These are phyloP conservation scores for Bambusicola thoracicus DNA, from an alignment of 2,113 vertebrate species.

Conservation along the genomic window DNA sequence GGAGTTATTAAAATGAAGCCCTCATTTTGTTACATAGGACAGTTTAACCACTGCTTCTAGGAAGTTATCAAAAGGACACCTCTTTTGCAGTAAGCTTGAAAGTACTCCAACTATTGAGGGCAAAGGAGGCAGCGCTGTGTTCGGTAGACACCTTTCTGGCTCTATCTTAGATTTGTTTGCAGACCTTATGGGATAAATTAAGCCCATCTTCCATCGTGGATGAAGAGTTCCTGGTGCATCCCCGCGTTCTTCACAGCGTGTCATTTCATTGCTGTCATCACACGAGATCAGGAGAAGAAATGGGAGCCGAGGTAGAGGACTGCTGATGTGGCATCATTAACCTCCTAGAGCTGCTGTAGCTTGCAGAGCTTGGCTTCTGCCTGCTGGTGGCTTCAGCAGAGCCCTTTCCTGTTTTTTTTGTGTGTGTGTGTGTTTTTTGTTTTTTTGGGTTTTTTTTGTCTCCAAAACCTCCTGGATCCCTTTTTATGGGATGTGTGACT, in stretches of 20 bases:
- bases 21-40: fast-evolving
- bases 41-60: neutral
- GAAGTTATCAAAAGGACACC: neutral
- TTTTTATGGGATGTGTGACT: neutral
- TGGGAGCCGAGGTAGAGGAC: fast-evolving
- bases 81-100: neutral
- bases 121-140: neutral
- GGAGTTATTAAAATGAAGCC: neutral
- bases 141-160: neutral
- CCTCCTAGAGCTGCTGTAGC: neutral
- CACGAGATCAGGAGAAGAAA: neutral
- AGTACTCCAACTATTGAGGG: neutral
- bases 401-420: neutral
- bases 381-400: neutral
- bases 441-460: neutral
- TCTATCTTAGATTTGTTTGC: neutral
- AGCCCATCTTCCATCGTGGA: neutral
- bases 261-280: fast-evolving
- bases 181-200: neutral
- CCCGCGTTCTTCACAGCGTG: neutral
- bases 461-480: neutral
- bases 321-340: neutral
- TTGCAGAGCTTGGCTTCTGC: neutral
- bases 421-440: too few relatives aligned
- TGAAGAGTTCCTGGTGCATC: neutral